Percentiles rank a stretch among this genome's conserved stretches.
phyloP scores from a whole-genome alignment of 2,797 vertebrate genomes.

The Chrosomus eos region DNA sequence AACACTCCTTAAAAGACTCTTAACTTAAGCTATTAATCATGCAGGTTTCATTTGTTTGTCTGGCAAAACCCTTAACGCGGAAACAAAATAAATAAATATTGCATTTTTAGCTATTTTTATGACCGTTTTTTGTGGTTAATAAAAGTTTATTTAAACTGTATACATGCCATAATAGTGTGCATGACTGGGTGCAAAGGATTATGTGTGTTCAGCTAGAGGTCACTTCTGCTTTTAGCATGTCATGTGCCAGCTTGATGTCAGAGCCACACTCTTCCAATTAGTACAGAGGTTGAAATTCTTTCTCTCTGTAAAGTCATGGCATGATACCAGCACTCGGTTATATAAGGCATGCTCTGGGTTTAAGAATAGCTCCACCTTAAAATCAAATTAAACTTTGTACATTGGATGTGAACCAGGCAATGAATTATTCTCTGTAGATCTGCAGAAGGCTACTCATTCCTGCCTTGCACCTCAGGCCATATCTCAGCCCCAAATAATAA shows the following conservation, averaged over 20 bases:
- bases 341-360: constrained; percentile 26
- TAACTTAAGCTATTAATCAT: neutral
- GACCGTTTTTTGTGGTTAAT: neutral
- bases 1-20: neutral
- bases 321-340: constrained; percentile 27
- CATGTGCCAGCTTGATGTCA: constrained; percentile 33
- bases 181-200: neutral
- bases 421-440: neutral
- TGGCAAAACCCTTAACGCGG: too few species aligned
- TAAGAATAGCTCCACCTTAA: constrained; percentile 18
- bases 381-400: constrained; percentile 16
- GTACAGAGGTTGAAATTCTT: constrained; percentile 15
- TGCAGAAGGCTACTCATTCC: neutral
- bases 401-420: neutral
- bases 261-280: constrained; percentile 25
- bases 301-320: constrained; percentile 5
- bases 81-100: neutral
- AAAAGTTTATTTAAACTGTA: neutral
- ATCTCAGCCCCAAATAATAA: neutral
- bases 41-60: constrained; percentile 8
- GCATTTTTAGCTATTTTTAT: neutral
- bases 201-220: neutral
- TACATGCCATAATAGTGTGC: too few species aligned
- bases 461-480: neutral
- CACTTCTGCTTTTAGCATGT: constrained; percentile 38